Conservation (phyloP, 2,113 vertebrate genomes). For the Rhagologus leucostigma region DNA sequence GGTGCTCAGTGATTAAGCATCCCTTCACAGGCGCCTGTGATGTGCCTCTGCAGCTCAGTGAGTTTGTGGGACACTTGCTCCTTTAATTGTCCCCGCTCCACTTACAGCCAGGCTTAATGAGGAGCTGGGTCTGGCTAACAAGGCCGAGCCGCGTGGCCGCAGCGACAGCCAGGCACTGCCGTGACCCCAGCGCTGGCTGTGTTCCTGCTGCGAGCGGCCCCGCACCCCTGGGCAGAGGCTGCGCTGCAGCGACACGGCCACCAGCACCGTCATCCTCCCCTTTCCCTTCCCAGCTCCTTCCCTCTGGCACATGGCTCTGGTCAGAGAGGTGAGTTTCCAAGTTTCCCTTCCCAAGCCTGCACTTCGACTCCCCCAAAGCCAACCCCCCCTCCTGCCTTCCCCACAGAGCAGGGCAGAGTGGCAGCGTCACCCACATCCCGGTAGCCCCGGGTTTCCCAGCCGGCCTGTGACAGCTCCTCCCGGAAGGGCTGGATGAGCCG, state of each 20-base stretch:
- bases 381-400: neutral
- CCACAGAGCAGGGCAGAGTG: neutral
- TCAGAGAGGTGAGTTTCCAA: neutral
- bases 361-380: neutral
- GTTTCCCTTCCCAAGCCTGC: neutral
- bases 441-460: neutral
- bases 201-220: rapidly evolving
- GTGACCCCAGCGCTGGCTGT: neutral
- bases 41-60: neutral
- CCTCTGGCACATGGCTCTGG: neutral
- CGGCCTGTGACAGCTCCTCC: neutral
- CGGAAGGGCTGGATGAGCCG: slow-evolving; percentile 1
- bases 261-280: rapidly evolving
- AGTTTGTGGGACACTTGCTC: neutral
- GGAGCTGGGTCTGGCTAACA: neutral
- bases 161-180: rapidly evolving
- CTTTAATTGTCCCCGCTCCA: slow-evolving; percentile 8
- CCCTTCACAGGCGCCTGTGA: neutral
- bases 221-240: neutral
- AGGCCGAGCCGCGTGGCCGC: neutral
- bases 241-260: rapidly evolving
- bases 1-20: neutral
- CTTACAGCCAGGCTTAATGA: neutral
- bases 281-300: neutral
- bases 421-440: rapidly evolving